Evolutionary conservation across 2,113 vertebrate genomes (phyloP), one percentile per base, ranked within the genome.

Genomic region (Xiphorhynchus elegans): DNA sequence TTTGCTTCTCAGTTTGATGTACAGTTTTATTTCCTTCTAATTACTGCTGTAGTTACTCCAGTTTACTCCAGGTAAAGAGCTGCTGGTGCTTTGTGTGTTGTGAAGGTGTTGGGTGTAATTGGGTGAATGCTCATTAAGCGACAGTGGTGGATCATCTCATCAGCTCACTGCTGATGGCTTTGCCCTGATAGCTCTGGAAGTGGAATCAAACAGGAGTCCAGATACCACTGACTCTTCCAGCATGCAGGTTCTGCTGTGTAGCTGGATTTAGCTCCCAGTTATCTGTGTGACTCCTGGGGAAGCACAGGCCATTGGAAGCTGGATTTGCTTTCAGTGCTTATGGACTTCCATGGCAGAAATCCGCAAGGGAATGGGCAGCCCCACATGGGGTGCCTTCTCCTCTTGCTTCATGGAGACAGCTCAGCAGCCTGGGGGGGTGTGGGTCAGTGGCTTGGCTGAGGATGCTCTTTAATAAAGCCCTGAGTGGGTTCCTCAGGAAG

Each of bases 1-100:
- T 87, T 84, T 91, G 53, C 86, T 66, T 92, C 76, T 92, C 76
- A 76, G 24, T 53, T 81, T 90, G 83, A 62, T 87, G 56, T 76
- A 28, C 21, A 64, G 69, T 66, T 93, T 94, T 84, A 79, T 87
- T 96, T 93, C 69, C 59, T 94, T 90, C 83, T 50, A 93, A 47
- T 92, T 90, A 64, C 46, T 86, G 49, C 56, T 86, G 3, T 26
- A 76, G 79, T 78, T 68, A 37, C 40, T 69, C 8, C 5, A 23
- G 20, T 84, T 77, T n/a, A n/a, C n/a, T n/a, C n/a, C n/a, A n/a
- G 64, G 31, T 90, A 60, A 81, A 39, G 80, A 84, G 64, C 50
- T 81, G 6, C 66, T 72, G 37, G 62, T 75, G 84, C 81, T 80
- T 42, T 52, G 63, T 70, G 87, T 3, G 5, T 70, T 56, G 26